Evolutionary conservation across 2,113 vertebrate species (phyloP).

Genomic region (Baryphthengus martii): DNA sequence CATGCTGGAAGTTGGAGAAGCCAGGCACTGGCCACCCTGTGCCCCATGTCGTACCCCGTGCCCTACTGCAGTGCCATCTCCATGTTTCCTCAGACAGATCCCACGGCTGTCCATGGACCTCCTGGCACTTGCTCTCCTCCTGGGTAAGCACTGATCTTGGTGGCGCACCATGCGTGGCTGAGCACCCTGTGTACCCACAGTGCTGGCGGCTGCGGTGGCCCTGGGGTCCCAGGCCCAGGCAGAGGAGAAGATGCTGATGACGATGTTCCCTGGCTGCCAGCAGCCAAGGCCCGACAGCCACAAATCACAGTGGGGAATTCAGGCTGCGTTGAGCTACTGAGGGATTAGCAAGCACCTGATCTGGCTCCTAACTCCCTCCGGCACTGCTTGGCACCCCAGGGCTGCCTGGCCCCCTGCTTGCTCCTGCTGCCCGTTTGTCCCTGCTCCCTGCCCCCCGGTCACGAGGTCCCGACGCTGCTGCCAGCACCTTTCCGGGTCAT

Average conservation of each 20-base stretch:
- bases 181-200: rapidly evolving
- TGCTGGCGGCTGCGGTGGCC: background rate
- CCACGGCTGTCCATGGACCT: background rate
- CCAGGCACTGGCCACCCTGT: rapidly evolving
- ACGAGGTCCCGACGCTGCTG: background rate
- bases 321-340: background rate
- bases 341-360: slow-evolving; percentile 48
- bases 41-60: rapidly evolving
- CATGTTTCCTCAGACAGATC: background rate
- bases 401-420: background rate
- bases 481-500: slow-evolving; percentile 39
- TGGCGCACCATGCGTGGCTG: rapidly evolving
- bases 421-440: background rate
- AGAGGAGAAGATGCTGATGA: rapidly evolving
- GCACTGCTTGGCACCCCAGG: background rate
- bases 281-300: background rate
- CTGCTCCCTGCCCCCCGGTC: background rate
- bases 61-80: background rate
- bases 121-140: background rate
- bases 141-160: background rate
- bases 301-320: background rate
- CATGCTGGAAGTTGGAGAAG: background rate
- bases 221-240: background rate
- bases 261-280: background rate
- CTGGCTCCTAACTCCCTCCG: background rate